These are phyloP conservation scores for Myotis yumanensis DNA, from an alignment of 2,113 vertebrate genomes.

Conservation along the genomic window DNA sequence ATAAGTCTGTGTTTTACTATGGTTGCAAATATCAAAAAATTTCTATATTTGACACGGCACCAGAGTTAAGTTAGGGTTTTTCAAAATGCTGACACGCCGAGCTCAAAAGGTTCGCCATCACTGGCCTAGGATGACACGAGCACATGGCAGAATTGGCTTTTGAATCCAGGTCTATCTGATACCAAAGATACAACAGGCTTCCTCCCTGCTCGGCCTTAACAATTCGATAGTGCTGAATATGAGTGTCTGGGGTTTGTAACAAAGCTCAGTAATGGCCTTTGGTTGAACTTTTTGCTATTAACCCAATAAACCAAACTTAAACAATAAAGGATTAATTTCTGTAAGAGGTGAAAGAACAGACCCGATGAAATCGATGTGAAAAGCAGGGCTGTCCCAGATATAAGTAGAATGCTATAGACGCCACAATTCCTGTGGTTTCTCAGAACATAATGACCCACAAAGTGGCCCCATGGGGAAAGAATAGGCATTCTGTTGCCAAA, in stretches of 20 bases:
- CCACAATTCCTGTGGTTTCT: not conserved
- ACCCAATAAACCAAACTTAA: slow-evolving; percentile 27
- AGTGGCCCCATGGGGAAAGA: not conserved
- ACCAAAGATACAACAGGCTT: slow-evolving; percentile 63
- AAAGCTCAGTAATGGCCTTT: slow-evolving; percentile 64
- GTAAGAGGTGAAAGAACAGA: not conserved
- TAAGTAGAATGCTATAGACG: fast-evolving
- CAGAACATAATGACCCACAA: not conserved
- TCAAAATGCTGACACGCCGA: no score
- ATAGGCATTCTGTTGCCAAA: not conserved
- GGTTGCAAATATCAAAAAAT: no score
- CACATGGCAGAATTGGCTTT: slow-evolving; percentile 36
- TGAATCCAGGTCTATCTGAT: slow-evolving; percentile 67
- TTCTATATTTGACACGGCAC: no score
- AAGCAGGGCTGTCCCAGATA: not conserved
- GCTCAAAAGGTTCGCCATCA: no score
- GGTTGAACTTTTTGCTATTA: slow-evolving; percentile 65
- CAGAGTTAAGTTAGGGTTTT: no score
- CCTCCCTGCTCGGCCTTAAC: slow-evolving; percentile 42
- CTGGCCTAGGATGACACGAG: not conserved
- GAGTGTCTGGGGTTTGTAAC: slow-evolving; percentile 63
- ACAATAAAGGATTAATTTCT: slow-evolving; percentile 41
- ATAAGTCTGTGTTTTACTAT: no score
- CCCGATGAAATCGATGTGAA: not conserved
- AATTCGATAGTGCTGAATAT: not conserved